Percentiles rank a stretch among this genome's conserved stretches.
These are phyloP conservation scores for Taenioides sp. DNA, from an alignment of 2,797 vertebrate species.

Conservation along the genomic window DNA sequence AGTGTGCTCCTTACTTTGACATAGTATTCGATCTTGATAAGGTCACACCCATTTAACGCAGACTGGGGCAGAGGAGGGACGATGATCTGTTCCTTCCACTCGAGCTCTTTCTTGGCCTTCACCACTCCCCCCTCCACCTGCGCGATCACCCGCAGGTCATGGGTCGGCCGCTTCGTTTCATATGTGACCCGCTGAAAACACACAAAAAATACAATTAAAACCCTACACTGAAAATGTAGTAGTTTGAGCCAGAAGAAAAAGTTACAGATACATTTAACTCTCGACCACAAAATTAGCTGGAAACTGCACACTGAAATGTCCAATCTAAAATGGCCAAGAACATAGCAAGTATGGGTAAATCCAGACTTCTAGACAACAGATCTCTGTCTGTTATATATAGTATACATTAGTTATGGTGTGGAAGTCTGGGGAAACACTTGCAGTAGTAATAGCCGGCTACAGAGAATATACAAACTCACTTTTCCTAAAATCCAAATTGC, in stretches of 20 bases:
- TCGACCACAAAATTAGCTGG: too few relatives aligned
- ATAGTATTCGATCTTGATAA: slow-evolving; percentile 91
- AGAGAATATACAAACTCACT: too few relatives aligned
- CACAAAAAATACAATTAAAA: neutral
- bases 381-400: too few relatives aligned
- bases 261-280: neutral
- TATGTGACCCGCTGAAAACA: slow-evolving; percentile 90
- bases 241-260: neutral
- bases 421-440: too few relatives aligned
- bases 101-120: slow-evolving; percentile 84
- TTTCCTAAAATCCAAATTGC: too few relatives aligned
- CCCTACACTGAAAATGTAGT: neutral
- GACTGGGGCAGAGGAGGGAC: slow-evolving; percentile 92
- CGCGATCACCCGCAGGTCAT: slow-evolving; percentile 83
- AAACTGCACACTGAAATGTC: too few relatives aligned
- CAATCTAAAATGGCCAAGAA: too few relatives aligned
- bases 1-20: slow-evolving; percentile 80
- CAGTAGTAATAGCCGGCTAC: too few relatives aligned
- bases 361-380: too few relatives aligned
- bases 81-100: slow-evolving; percentile 94
- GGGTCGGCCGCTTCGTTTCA: slow-evolving; percentile 86
- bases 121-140: slow-evolving; percentile 87
- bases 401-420: too few relatives aligned
- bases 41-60: slow-evolving; percentile 84
- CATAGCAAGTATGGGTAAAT: too few relatives aligned